These are phyloP conservation scores for Hippopotamyrus pictus DNA, from an alignment of 2,797 vertebrate genomes.

Conservation along the genomic window DNA sequence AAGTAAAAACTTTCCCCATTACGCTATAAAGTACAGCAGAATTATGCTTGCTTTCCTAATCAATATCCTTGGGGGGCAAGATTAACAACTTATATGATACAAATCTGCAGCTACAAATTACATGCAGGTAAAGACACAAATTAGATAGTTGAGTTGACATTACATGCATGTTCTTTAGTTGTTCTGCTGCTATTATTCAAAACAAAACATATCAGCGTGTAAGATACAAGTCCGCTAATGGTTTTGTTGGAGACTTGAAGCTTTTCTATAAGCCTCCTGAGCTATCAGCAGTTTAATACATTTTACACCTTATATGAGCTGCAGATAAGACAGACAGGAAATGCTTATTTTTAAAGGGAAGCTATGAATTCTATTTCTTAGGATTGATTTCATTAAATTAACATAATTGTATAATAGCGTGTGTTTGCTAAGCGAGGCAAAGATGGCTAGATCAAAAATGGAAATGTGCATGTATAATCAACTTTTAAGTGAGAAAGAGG, in stretches of 20 bases:
- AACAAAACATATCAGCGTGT: background rate
- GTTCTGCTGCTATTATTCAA: background rate
- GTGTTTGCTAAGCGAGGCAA: slow-evolving; percentile 32
- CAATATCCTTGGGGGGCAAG: background rate
- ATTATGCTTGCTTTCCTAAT: background rate
- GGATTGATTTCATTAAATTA: background rate
- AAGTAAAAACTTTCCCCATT: background rate
- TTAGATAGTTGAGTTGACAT: background rate
- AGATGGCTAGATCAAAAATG: slow-evolving; percentile 16
- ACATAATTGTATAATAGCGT: slow-evolving; percentile 43
- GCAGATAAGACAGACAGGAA: background rate
- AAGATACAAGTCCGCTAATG: background rate
- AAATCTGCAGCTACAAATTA: background rate
- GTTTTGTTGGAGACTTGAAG: background rate
- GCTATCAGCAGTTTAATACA: background rate
- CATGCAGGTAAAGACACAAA: background rate
- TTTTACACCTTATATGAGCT: background rate
- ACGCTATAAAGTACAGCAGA: background rate
- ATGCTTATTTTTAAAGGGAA: slow-evolving; percentile 22
- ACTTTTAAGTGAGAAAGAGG: background rate
- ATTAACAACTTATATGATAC: background rate
- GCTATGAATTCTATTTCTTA: slow-evolving; percentile 26
- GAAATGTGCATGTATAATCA: background rate
- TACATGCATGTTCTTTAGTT: background rate
- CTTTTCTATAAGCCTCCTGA: background rate